These are phyloP conservation scores for Cynaeus angustus DNA, from an alignment of 2,888 invertebrate species.

Conservation along the genomic window DNA sequence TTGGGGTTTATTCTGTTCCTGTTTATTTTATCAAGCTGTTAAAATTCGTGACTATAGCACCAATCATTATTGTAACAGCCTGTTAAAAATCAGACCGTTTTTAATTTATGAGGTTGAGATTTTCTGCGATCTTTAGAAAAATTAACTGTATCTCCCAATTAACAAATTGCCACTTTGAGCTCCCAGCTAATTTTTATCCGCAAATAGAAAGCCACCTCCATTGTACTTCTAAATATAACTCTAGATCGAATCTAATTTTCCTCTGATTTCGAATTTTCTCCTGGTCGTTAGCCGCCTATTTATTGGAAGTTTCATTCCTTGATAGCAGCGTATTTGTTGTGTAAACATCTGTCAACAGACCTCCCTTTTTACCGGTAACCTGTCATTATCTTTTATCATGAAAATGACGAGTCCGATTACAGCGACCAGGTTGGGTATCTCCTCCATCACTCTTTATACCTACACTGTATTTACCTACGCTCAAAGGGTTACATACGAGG, in stretches of 20 bases:
- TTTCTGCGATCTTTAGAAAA: no score
- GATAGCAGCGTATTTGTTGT: slow-evolving; percentile 63
- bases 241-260: not conserved
- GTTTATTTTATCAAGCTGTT: no score
- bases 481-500: slow-evolving; percentile 59
- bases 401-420: slow-evolving; percentile 67
- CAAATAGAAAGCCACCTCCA: no score
- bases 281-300: not conserved
- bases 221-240: no score
- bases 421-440: slow-evolving; percentile 57
- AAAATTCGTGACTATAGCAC: no score
- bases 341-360: slow-evolving; percentile 72
- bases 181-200: no score
- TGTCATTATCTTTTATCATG: slow-evolving; percentile 69
- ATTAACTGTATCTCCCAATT: no score
- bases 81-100: no score
- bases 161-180: no score
- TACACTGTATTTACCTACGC: slow-evolving; percentile 62
- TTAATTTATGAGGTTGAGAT: no score
- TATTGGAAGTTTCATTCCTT: slow-evolving; percentile 39
- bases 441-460: slow-evolving; percentile 60
- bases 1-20: no score
- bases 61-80: no score
- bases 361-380: slow-evolving; percentile 68
- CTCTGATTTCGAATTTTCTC: not conserved